A percentile compares a stretch with the other conserved stretches of the same genome.
Evolutionary conservation across 1,140 invertebrate species (phyloP).

Genomic region (Drosophila nikananu): DNA sequence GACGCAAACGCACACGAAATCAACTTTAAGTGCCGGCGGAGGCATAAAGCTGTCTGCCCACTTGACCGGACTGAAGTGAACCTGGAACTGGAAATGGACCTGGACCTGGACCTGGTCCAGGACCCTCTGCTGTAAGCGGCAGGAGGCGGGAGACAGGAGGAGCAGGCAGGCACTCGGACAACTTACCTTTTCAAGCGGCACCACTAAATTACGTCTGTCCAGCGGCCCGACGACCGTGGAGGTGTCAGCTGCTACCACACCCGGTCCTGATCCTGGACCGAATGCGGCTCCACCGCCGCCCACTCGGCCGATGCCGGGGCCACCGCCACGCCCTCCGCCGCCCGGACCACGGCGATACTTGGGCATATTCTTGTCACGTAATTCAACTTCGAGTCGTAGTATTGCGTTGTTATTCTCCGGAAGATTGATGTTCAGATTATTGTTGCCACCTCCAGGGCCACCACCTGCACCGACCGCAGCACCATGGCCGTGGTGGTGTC

Average conservation of each 20-base stretch:
- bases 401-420: slow-evolving; percentile 84
- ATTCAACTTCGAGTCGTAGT: slow-evolving; percentile 85
- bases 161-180: slow-evolving; percentile 16
- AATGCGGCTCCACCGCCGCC: slow-evolving; percentile 19
- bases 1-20: slow-evolving; percentile 42
- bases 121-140: background rate
- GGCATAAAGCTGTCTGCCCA: slow-evolving; percentile 31
- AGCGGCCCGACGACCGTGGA: slow-evolving; percentile 40
- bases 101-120: no score
- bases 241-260: slow-evolving; percentile 24
- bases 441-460: slow-evolving; percentile 67
- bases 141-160: background rate
- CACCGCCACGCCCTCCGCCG: slow-evolving; percentile 40
- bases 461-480: slow-evolving; percentile 21
- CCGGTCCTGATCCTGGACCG: slow-evolving; percentile 1
- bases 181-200: slow-evolving; percentile 86
- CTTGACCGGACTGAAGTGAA: slow-evolving; percentile 24
- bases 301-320: slow-evolving; percentile 40
- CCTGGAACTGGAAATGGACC: background rate
- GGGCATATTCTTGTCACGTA: slow-evolving; percentile 85
- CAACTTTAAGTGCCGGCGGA: slow-evolving; percentile 65
- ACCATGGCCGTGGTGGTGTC: slow-evolving; percentile 36
- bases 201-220: slow-evolving; percentile 74
- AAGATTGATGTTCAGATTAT: slow-evolving; percentile 85
- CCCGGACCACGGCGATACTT: slow-evolving; percentile 68